Conservation (phyloP, 2,888 invertebrate genomes). For the Drosophila engyochracea region DNA sequence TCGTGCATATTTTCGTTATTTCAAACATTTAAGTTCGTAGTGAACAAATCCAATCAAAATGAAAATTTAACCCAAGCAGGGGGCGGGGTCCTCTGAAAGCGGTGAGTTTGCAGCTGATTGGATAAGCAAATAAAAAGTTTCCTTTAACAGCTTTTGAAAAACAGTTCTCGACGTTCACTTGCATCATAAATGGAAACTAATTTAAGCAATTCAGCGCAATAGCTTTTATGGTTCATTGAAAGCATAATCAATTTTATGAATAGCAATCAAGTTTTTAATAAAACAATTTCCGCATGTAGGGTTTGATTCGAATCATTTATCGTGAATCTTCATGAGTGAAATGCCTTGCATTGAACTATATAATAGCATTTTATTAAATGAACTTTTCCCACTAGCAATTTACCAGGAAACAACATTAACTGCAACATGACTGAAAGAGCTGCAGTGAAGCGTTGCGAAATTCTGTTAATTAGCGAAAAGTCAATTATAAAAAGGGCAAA, state of each 20-base stretch:
- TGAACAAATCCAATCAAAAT: slow-evolving; percentile 1
- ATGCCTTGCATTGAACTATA: not conserved
- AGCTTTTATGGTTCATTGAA: not conserved
- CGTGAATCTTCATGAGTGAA: not conserved
- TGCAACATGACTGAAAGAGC: not conserved
- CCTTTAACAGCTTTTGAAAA: not conserved
- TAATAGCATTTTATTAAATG: not conserved
- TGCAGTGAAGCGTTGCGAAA: not conserved
- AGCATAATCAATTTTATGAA: slow-evolving; percentile 4
- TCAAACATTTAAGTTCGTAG: not conserved
- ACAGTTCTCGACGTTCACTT: not conserved
- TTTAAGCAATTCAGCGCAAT: not conserved
- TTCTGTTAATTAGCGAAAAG: slow-evolving; percentile 17
- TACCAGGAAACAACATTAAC: not conserved
- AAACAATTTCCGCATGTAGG: not conserved
- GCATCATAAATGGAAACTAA: not conserved
- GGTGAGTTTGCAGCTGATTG: not conserved
- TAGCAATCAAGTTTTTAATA: not conserved
- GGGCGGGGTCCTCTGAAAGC: not conserved
- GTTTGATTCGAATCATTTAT: not conserved
- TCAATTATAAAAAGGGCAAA: slow-evolving; percentile 11
- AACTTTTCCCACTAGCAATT: not conserved
- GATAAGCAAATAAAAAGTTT: not conserved
- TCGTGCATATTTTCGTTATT: not conserved
- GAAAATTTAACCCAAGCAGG: not conserved